A percentile compares a stretch with the other conserved stretches of the same genome.
These are phyloP conservation scores for Recurvirostra avosetta DNA, from an alignment of 2,113 vertebrate genomes.

Conservation along the genomic window DNA sequence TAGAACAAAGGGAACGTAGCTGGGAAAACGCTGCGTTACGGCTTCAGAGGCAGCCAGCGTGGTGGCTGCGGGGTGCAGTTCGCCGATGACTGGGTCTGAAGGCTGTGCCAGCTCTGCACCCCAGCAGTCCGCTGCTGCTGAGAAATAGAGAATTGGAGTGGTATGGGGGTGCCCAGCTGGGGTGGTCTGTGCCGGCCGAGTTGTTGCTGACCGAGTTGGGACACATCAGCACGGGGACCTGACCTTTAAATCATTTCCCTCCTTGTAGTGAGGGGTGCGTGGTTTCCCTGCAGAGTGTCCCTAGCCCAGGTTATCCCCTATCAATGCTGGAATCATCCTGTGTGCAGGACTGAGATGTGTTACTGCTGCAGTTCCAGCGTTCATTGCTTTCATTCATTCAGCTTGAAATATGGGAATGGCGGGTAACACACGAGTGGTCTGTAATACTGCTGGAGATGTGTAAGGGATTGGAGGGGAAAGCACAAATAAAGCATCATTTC, in stretches of 20 bases:
- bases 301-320: neutral
- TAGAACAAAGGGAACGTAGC: neutral
- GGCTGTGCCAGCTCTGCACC: neutral
- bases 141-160: rapidly evolving
- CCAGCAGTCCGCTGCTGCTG: neutral
- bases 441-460: neutral
- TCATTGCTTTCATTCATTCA: neutral
- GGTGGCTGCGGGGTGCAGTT: too few species aligned
- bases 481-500: neutral
- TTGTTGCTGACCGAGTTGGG: rapidly evolving
- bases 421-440: neutral
- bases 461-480: neutral
- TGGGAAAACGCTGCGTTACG: neutral
- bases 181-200: neutral
- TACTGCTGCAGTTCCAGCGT: neutral
- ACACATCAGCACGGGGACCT: neutral
- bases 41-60: neutral
- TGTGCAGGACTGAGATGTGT: neutral
- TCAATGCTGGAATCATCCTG: neutral
- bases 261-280: too few species aligned
- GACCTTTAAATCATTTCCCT: neutral
- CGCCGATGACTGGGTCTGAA: neutral
- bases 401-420: rapidly evolving
- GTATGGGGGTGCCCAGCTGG: neutral
- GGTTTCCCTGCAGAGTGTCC: neutral